phyloP scores from a whole-genome alignment of 2,888 invertebrate species.

The Dryococelus australis region DNA sequence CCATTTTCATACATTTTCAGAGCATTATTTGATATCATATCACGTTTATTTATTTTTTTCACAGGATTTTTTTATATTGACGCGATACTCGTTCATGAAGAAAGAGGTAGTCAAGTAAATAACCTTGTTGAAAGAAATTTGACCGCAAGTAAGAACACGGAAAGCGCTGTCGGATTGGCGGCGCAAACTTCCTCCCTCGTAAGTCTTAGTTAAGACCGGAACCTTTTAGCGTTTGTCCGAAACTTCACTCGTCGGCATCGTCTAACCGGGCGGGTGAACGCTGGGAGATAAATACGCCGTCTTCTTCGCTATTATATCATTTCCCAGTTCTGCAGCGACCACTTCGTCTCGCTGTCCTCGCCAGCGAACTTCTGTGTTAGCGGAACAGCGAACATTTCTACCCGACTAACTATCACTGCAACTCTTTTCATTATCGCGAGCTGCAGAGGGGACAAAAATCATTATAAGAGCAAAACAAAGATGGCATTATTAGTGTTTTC shows the following conservation, averaged over 20 bases:
- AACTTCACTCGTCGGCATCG: neutral
- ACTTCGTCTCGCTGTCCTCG: neutral
- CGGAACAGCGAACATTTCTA: too few species aligned
- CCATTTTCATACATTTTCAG: too few species aligned
- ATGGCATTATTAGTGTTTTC: too few species aligned
- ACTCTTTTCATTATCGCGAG: too few species aligned
- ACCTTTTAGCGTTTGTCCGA: conserved; percentile 16
- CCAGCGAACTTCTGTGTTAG: neutral
- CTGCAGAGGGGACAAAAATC: too few species aligned
- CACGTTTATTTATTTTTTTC: too few species aligned
- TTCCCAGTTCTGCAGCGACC: neutral
- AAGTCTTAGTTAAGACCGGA: neutral
- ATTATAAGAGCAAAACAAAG: too few species aligned
- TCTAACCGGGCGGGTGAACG: neutral
- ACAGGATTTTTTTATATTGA: neutral
- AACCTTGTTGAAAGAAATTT: neutral
- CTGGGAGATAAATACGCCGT: neutral
- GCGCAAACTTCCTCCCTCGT: neutral
- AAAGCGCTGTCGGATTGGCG: neutral
- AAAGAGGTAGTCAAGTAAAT: neutral
- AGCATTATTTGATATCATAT: too few species aligned
- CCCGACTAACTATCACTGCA: too few species aligned
- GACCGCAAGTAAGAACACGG: neutral
- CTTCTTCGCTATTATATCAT: neutral
- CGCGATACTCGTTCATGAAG: neutral